Evolutionary conservation across 1,140 invertebrate species (phyloP), one percentile per base, ranked within the genome.

Genomic region (Oreohelix idahoensis): DNA sequence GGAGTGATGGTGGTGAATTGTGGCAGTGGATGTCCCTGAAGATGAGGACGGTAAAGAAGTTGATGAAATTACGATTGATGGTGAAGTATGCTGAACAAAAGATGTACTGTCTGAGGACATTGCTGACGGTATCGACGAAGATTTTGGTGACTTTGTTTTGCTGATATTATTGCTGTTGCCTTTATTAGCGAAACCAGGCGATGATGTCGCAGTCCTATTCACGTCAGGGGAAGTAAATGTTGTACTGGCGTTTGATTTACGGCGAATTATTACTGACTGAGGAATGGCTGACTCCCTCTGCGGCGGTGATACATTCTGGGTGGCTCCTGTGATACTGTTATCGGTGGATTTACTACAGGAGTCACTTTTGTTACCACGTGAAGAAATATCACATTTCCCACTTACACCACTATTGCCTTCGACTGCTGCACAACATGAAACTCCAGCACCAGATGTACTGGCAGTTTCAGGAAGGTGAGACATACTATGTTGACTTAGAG

Each of bases 201-300:
- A 70, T 13, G 79, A 66, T n/a, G 42, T 32, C 39, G 71, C 39
- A 0, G 73, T 42, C 42, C 73, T 49, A 26, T 74, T 29, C 0
- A 70, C 23, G n/a, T 51, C 70, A 23, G 84, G 20, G 5, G 75
- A 69, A 10, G 63, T 58, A n/a, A 39, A 74, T 35, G 81, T 70
- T 2, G 84, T 80, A 17, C 76, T 69, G n/a, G 35, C 58, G 38
- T 80, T 80, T 63, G 79, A 49, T 36, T 79, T 81, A 0, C 84
- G 69, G 2, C 84, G 78, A 79, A 85, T 85, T 51, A 85, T 85
- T 29, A 85, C 84, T 23, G 84, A 79, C 63, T 85, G 84, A 13
- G 76, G 84, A 26, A 85, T 82, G 10, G 45, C 71, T 0, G 84
- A 79, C 38, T 84, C 85, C 23, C 83, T 71, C 15, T 83, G 78